phyloP scores from a whole-genome alignment of 2,888 invertebrate genomes.

The Idaea straminata region DNA sequence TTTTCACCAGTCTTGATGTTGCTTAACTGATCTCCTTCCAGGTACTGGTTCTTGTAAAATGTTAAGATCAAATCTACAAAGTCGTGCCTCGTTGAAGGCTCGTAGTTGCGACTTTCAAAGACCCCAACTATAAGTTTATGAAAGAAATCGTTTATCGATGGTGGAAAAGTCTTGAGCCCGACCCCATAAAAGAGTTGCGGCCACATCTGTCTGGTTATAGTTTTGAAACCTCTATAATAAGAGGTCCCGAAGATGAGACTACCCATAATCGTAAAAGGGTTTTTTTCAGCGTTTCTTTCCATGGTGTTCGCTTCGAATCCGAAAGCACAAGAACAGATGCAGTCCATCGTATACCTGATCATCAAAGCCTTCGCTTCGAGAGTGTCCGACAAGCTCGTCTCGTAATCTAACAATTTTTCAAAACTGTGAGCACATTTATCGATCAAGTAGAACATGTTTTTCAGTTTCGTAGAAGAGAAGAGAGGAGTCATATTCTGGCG shows the following conservation, averaged over 20 bases:
- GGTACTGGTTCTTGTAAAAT: slow-evolving; percentile 37
- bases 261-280: slow-evolving; percentile 39
- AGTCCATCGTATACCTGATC: slow-evolving; percentile 41
- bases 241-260: slow-evolving; percentile 29
- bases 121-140: slow-evolving; percentile 35
- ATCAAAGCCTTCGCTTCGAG: slow-evolving; percentile 29
- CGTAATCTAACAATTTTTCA: slow-evolving; percentile 30
- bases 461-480: slow-evolving; percentile 39
- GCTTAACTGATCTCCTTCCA: slow-evolving; percentile 43
- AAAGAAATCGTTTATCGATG: slow-evolving; percentile 36
- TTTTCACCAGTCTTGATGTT: slow-evolving; percentile 31
- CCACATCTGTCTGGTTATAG: slow-evolving; percentile 31
- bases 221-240: slow-evolving; percentile 36
- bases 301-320: slow-evolving; percentile 42
- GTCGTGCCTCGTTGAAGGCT: slow-evolving; percentile 40
- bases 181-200: slow-evolving; percentile 41
- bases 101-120: slow-evolving; percentile 36
- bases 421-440: slow-evolving; percentile 30
- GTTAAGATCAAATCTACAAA: slow-evolving; percentile 48
- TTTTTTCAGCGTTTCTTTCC: slow-evolving; percentile 27
- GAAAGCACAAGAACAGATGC: slow-evolving; percentile 40
- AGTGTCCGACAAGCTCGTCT: slow-evolving; percentile 17
- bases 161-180: slow-evolving; percentile 32
- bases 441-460: slow-evolving; percentile 41
- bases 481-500: slow-evolving; percentile 39